Percentiles rank a stretch among this genome's conserved stretches.
Conservation (phyloP, 2,888 invertebrate genomes). For the Brachynemurus nebulosus region DNA sequence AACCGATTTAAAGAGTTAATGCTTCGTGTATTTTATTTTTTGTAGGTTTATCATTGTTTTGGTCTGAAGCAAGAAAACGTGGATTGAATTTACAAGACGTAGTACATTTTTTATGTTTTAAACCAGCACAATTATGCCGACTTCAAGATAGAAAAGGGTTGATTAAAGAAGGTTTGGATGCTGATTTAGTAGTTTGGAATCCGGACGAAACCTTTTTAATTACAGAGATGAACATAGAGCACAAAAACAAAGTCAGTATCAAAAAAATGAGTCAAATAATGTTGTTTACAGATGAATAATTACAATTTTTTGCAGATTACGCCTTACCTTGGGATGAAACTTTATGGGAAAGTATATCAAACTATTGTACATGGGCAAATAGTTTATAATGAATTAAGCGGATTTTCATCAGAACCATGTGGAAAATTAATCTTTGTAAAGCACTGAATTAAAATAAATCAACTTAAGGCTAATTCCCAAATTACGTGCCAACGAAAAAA, state of each 20-base stretch:
- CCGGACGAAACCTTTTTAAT: constrained; percentile 46
- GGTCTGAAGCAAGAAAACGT: constrained; percentile 45
- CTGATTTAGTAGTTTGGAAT: constrained; percentile 59
- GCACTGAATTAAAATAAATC: too few species aligned
- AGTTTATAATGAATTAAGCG: constrained; percentile 37
- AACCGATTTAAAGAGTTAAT: too few species aligned
- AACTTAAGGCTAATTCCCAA: too few species aligned
- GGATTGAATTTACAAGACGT: constrained; percentile 40
- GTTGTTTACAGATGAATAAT: too few species aligned
- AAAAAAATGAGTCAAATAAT: constrained; percentile 8
- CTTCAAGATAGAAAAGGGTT: constrained; percentile 46
- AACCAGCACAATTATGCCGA: constrained; percentile 47
- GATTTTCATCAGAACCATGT: neutral
- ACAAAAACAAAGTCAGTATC: constrained; percentile 48
- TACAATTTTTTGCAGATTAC: constrained; percentile 42
- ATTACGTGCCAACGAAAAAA: too few species aligned
- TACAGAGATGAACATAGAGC: constrained; percentile 41
- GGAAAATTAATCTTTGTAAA: neutral
- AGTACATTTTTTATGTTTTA: constrained; percentile 42
- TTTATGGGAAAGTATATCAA: constrained; percentile 47
- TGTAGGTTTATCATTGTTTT: constrained; percentile 48
- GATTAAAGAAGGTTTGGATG: constrained; percentile 47
- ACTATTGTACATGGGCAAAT: constrained; percentile 51
- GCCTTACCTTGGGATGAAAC: constrained; percentile 45
- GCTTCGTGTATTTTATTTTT: too few species aligned